Percentiles rank a stretch among this genome's conserved stretches.
Evolutionary conservation across 2,797 vertebrate genomes (phyloP).

Genomic region (Eupleurogrammus muticus): DNA sequence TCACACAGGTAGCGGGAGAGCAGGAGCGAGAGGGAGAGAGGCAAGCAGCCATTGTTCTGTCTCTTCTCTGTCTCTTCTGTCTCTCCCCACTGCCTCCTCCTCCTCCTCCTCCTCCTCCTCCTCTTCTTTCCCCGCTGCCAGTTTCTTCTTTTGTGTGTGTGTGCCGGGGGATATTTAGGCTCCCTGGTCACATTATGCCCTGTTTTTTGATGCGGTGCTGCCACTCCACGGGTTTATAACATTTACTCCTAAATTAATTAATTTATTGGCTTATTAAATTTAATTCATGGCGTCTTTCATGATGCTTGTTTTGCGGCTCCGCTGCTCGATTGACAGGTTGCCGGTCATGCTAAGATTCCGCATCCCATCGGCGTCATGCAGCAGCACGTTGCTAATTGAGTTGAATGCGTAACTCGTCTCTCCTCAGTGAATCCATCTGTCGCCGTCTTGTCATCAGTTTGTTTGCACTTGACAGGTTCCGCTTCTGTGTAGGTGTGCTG

Average conservation of each 20-base stretch:
- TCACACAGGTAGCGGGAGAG: conserved; percentile 66
- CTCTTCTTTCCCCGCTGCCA: conserved; percentile 51
- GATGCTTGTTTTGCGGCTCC: conserved; percentile 73
- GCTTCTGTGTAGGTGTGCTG: conserved; percentile 70
- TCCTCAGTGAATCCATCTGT: conserved; percentile 83
- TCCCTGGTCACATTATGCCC: conserved; percentile 75
- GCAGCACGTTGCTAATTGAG: conserved; percentile 82
- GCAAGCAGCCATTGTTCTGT: conserved; percentile 74
- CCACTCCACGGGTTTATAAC: conserved; percentile 65
- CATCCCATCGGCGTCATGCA: conserved; percentile 79
- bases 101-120: conserved; percentile 29
- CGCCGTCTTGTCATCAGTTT: conserved; percentile 80
- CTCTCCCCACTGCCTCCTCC: conserved; percentile 46
- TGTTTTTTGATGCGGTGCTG: conserved; percentile 70
- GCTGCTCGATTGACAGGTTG: conserved; percentile 82
- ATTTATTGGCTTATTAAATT: conserved; percentile 80
- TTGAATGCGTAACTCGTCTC: conserved; percentile 81
- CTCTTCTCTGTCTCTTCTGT: conserved; percentile 51
- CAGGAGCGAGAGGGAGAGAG: conserved; percentile 57
- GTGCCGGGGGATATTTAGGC: conserved; percentile 64
- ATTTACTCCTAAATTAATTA: conserved; percentile 78
- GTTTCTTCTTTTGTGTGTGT: conserved; percentile 51
- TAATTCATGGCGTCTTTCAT: conserved; percentile 68
- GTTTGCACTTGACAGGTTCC: conserved; percentile 81
- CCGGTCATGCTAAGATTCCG: conserved; percentile 81